phyloP scores from a whole-genome alignment of 2,888 invertebrate species.

The Heliconius charithonia region DNA sequence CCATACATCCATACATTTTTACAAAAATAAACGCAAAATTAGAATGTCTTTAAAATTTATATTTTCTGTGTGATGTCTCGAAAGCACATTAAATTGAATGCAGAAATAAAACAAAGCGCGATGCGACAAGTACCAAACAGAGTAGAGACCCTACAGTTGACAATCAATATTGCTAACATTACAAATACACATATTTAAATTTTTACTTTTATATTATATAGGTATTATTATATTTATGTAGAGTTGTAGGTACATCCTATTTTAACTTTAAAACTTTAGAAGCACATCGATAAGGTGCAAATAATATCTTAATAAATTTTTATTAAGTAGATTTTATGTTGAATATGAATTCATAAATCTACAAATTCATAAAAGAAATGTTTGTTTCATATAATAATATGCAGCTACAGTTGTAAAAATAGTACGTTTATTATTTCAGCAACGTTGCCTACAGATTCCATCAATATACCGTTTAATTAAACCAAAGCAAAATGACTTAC shows the following conservation, averaged over 20 bases:
- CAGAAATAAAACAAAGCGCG: slow-evolving; percentile 45
- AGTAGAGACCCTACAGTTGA: slow-evolving; percentile 32
- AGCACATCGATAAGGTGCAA: background rate
- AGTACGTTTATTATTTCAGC: too few species aligned
- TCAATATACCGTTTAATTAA: background rate
- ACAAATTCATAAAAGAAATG: too few species aligned
- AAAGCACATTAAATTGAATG: slow-evolving; percentile 43
- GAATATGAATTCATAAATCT: too few species aligned
- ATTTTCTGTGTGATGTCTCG: slow-evolving; percentile 10
- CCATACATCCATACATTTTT: background rate
- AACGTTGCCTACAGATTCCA: background rate
- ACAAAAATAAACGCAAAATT: background rate
- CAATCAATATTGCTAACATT: slow-evolving; percentile 47
- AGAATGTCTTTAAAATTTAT: slow-evolving; percentile 4
- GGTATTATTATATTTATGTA: background rate
- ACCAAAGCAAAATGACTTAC: slow-evolving; percentile 64
- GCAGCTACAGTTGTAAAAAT: background rate
- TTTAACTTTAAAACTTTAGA: background rate
- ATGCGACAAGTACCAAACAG: slow-evolving; percentile 32
- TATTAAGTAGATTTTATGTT: background rate
- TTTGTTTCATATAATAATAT: background rate
- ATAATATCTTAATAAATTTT: background rate
- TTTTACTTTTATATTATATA: background rate
- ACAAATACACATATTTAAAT: slow-evolving; percentile 33
- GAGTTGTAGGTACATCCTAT: background rate